phyloP scores from a whole-genome alignment of 2,797 vertebrate species.

The Danio choprae region DNA sequence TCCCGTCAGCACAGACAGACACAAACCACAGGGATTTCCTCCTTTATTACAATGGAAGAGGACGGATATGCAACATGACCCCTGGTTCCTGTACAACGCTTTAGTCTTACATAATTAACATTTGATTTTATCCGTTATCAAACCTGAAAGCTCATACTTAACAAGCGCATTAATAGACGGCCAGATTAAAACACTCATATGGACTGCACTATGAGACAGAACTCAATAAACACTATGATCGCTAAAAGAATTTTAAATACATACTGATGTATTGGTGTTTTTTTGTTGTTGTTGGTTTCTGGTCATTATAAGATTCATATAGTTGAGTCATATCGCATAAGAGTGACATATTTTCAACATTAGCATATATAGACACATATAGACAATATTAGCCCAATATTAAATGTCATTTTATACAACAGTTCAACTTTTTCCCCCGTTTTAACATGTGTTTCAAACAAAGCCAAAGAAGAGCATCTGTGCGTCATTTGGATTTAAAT shows the following conservation, averaged over 20 bases:
- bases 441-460: too few relatives aligned
- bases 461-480: too few relatives aligned
- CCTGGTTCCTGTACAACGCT: not conserved
- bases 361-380: too few relatives aligned
- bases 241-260: not conserved
- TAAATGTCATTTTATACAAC: too few relatives aligned
- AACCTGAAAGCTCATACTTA: not conserved
- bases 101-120: constrained; percentile 19
- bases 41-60: not conserved
- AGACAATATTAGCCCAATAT: too few relatives aligned
- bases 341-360: too few relatives aligned
- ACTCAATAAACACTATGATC: not conserved
- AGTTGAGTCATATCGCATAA: too few relatives aligned
- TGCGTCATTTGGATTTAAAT: too few relatives aligned
- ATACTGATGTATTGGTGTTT: too few relatives aligned
- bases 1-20: not conserved
- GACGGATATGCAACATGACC: not conserved
- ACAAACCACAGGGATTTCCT: constrained; percentile 33
- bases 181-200: not conserved
- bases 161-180: not conserved
- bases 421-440: too few relatives aligned
- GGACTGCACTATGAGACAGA: not conserved
- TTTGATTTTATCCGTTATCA: not conserved
- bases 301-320: too few relatives aligned
- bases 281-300: too few relatives aligned